Conservation (phyloP, 2,797 vertebrate genomes). For the Leptoclinus maculatus region DNA sequence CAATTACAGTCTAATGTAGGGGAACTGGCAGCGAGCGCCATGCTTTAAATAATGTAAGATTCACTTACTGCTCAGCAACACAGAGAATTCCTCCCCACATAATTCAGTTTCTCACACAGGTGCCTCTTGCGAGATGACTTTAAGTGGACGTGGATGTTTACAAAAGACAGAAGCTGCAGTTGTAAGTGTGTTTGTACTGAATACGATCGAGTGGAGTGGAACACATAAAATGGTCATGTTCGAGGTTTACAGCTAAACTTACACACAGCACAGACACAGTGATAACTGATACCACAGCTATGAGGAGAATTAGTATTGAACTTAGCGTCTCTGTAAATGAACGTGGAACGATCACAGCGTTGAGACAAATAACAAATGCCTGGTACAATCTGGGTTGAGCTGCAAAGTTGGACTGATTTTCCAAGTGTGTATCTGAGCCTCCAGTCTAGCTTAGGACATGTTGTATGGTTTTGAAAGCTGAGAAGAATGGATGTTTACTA, state of each 20-base stretch:
- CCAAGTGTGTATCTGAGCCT: neutral
- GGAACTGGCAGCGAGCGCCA: slow-evolving; percentile 34
- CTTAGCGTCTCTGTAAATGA: neutral
- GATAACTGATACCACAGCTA: neutral
- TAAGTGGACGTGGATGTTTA: neutral
- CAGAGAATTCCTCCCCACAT: neutral
- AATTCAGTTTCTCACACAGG: slow-evolving; percentile 6
- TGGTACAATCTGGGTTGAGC: no score
- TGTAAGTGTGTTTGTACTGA: neutral
- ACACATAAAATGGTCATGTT: neutral
- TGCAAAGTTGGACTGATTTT: neutral
- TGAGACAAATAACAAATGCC: neutral
- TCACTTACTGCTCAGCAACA: slow-evolving; percentile 22
- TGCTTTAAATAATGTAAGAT: slow-evolving; percentile 65
- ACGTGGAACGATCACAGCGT: neutral
- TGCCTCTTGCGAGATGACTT: slow-evolving; percentile 16
- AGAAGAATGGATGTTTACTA: neutral
- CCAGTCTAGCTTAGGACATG: neutral
- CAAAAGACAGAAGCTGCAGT: neutral
- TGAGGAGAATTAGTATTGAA: neutral
- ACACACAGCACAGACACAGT: neutral
- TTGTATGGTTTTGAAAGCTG: neutral
- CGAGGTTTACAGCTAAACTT: neutral
- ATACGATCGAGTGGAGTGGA: neutral
- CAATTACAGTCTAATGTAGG: slow-evolving; percentile 61